Conservation (phyloP, 1,140 invertebrate genomes). For the Lanistes nyassanus region DNA sequence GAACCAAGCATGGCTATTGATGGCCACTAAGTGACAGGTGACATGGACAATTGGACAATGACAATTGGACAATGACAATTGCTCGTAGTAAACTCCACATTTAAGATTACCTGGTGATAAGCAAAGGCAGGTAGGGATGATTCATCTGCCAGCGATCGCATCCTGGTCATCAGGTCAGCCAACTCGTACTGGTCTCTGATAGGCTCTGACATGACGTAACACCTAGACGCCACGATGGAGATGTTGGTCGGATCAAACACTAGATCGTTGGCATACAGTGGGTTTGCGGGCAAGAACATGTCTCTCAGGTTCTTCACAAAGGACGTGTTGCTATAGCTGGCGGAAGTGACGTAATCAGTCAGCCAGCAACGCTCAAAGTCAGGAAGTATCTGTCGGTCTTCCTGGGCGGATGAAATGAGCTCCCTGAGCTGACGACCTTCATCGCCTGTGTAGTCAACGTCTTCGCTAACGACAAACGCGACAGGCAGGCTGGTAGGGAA, state of each 20-base stretch:
- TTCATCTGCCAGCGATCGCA: conserved; percentile 38
- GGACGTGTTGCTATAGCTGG: conserved; percentile 18
- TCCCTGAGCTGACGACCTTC: conserved; percentile 16
- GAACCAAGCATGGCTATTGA: too few species aligned
- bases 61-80: too few species aligned
- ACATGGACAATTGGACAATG: too few species aligned
- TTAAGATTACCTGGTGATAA: conserved; percentile 32
- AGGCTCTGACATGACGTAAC: conserved; percentile 39
- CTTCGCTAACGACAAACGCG: conserved; percentile 24
- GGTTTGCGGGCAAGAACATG: conserved; percentile 70
- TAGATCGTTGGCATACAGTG: conserved; percentile 80
- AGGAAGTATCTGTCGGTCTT: conserved; percentile 13
- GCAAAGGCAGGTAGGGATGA: conserved; percentile 40
- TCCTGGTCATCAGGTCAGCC: conserved; percentile 41
- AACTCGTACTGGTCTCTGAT: conserved; percentile 33
- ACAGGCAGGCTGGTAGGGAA: conserved; percentile 26
- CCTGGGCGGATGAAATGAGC: conserved; percentile 17
- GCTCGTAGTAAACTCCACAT: too few species aligned
- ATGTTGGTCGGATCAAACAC: conserved; percentile 82
- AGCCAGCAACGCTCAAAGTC: conserved; percentile 29
- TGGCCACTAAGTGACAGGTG: too few species aligned
- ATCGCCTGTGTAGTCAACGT: conserved; percentile 13
- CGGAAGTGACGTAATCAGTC: conserved; percentile 20
- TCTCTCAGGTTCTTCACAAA: conserved; percentile 20
- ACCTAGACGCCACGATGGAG: conserved; percentile 76